A percentile compares a stretch with the other conserved stretches of the same genome.
These are phyloP conservation scores for Setipinna tenuifilis DNA, from an alignment of 2,797 vertebrate genomes.

Conservation along the genomic window DNA sequence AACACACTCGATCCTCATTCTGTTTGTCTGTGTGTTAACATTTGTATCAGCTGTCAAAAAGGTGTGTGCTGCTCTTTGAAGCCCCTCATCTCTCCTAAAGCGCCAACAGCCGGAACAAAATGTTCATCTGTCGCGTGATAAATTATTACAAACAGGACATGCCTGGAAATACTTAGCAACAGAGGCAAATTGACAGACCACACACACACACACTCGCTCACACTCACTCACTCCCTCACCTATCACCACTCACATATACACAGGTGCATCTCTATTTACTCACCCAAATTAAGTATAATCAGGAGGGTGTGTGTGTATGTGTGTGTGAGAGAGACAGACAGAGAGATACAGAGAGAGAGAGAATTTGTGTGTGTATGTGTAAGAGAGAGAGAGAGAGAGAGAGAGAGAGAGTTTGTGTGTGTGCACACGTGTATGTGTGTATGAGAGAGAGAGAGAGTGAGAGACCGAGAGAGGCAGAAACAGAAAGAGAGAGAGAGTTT, in stretches of 20 bases:
- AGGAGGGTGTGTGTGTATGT: conserved; percentile 39
- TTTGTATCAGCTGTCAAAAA: conserved; percentile 56
- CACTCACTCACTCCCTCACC: not conserved
- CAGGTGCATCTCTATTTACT: not conserved
- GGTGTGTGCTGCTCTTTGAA: conserved; percentile 51
- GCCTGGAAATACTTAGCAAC: conserved; percentile 6
- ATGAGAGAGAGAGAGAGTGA: too few species aligned
- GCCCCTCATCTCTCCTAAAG: conserved; percentile 45
- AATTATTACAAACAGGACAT: conserved; percentile 40
- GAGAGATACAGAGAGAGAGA: too few species aligned
- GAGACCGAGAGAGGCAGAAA: too few species aligned
- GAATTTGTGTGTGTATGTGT: too few species aligned
- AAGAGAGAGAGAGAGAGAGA: too few species aligned
- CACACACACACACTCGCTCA: not conserved
- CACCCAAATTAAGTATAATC: not conserved
- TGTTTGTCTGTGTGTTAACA: conserved; percentile 57
- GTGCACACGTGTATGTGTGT: too few species aligned
- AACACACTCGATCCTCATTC: conserved; percentile 51
- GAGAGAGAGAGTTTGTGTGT: too few species aligned
- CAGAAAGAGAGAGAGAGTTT: too few species aligned
- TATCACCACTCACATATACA: not conserved
- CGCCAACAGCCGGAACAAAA: conserved; percentile 32
- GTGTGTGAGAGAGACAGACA: too few species aligned
- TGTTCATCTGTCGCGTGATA: conserved; percentile 23
- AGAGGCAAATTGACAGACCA: conserved; percentile 13